Conservation (phyloP, 2,797 vertebrate species). For the Gymnoscopelus microlampas region DNA sequence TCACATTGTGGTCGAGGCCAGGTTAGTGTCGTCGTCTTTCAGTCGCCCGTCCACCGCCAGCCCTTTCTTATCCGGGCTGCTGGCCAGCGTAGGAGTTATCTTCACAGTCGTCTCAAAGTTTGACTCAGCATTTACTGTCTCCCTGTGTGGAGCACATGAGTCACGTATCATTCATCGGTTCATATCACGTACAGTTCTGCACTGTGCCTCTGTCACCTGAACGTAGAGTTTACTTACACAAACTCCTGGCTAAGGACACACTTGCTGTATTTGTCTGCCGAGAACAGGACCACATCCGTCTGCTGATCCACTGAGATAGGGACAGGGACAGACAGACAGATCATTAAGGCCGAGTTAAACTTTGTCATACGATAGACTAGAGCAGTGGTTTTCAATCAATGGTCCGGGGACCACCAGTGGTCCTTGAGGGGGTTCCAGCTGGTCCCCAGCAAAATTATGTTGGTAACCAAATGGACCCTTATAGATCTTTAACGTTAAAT, state of each 20-base stretch:
- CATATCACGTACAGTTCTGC: neutral
- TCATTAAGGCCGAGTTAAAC: too few species aligned
- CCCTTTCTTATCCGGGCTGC: conserved; percentile 87
- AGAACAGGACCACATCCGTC: conserved; percentile 92
- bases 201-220: neutral
- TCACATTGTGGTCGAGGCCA: conserved; percentile 91
- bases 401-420: too few species aligned
- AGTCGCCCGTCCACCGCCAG: conserved; percentile 89
- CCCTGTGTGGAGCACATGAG: conserved; percentile 57
- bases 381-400: too few species aligned
- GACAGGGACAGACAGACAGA: neutral
- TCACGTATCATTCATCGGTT: neutral
- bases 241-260: conserved; percentile 84
- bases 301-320: conserved; percentile 87
- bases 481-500: too few species aligned
- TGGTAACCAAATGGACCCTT: too few species aligned
- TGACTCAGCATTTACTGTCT: conserved; percentile 72
- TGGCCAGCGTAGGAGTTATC: conserved; percentile 76
- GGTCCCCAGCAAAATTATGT: too few species aligned
- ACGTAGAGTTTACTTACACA: conserved; percentile 71
- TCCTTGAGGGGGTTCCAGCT: too few species aligned
- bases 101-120: conserved; percentile 65
- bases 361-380: too few species aligned
- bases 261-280: conserved; percentile 92
- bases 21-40: conserved; percentile 91